Evolutionary conservation across 64 coral and sea anemone genomes (phyloP), one percentile per base, ranked within the genome.

Genomic region (Dendrophyllia cribrosa): DNA sequence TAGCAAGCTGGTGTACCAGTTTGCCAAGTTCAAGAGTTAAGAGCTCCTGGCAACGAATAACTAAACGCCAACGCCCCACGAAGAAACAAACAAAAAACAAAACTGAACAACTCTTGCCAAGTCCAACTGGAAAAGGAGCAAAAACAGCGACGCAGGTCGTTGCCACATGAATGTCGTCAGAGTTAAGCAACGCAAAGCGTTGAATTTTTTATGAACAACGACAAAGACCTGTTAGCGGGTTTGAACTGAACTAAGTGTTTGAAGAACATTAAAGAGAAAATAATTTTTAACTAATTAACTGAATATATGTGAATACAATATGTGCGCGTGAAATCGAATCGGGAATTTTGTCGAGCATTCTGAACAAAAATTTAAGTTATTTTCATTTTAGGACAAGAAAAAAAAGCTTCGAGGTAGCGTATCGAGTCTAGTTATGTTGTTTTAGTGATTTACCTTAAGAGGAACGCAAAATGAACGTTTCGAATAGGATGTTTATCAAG

Each of bases 1-100:
- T 4, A 93, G 91, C 91, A 93, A 93, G 59, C 67, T 93, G 21
- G 91, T 93, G 4, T 93, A 93, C 44, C 66, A 71, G 59, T 93
- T 93, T 34, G 58, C 83, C 20, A 84, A 67, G 47, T 64, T 67
- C 4, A 84, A 84, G 44, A 84, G 62, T 46, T 84, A 48, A 68
- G 46, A 67, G 20, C 13, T 64, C 19, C 45, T 17, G 67, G 7
- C 60, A 67, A 67, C 13, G 20, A 84, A 13, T 9, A 66, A 2
- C 6, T 14, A 34, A 25, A 5, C 22, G 45, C 20, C 61, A 68
- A 67, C 62, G 5, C 46, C 80, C 43, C 1, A 43, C 2, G 20
- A 4, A 50, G 13, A 51, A 51, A n/a, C n/a, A n/a, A 75, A 50
- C 2, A 12, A 56, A 56, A 56, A 56, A 12, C 7, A 56, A 56